Conservation (phyloP, 2,113 vertebrate species). For the Erythrocebus patas region DNA sequence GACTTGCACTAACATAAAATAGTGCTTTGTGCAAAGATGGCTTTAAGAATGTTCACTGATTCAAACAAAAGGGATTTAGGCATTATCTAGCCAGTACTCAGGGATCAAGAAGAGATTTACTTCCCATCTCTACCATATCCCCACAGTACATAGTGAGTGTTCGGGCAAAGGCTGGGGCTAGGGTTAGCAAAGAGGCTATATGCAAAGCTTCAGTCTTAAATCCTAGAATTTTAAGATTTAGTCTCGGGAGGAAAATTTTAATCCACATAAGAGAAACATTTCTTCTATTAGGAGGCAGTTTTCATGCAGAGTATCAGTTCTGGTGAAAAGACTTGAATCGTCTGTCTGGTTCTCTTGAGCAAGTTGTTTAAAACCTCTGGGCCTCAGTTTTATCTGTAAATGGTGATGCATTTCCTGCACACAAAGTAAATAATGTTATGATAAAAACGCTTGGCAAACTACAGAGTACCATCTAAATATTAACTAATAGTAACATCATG, state of each 20-base stretch:
- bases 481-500: background rate
- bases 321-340: background rate
- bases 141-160: background rate
- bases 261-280: background rate
- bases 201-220: background rate
- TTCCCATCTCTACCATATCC: background rate
- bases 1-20: background rate
- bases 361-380: background rate
- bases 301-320: background rate
- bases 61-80: background rate
- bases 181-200: background rate
- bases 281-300: constrained; percentile 17
- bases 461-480: background rate
- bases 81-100: background rate
- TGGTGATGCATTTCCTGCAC: background rate
- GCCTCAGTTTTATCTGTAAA: background rate
- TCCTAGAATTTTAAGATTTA: background rate
- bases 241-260: constrained; percentile 21
- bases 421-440: background rate
- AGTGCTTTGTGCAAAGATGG: background rate
- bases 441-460: background rate
- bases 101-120: background rate
- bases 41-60: background rate
- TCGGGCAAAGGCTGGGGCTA: background rate
- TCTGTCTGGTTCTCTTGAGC: background rate